phyloP scores from a whole-genome alignment of 2,888 invertebrate species.

The Globia sparganii region DNA sequence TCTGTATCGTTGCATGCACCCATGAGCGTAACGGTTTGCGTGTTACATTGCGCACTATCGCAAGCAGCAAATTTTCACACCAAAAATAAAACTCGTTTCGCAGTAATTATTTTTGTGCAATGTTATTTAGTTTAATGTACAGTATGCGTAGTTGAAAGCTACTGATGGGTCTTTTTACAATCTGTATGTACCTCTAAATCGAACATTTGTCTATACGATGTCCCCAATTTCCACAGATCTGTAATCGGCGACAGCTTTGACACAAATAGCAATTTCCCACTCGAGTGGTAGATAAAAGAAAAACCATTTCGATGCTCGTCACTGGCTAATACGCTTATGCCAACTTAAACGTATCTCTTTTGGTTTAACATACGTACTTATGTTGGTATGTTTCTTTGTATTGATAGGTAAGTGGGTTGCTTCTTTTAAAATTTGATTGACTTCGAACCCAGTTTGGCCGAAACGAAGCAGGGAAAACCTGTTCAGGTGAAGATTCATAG shows the following conservation, averaged over 20 bases:
- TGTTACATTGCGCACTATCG: too few species aligned
- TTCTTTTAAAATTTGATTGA: not conserved
- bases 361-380: slow-evolving; percentile 30
- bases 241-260: slow-evolving; percentile 54
- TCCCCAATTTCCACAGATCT: slow-evolving; percentile 51
- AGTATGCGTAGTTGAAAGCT: not conserved
- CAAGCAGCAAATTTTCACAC: too few species aligned
- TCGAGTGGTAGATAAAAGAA: slow-evolving; percentile 59
- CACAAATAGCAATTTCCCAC: slow-evolving; percentile 63
- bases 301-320: slow-evolving; percentile 41
- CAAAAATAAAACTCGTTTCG: too few species aligned
- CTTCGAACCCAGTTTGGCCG: too few species aligned
- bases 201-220: slow-evolving; percentile 23
- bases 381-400: not conserved
- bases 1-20: too few species aligned
- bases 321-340: slow-evolving; percentile 31
- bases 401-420: not conserved
- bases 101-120: not conserved
- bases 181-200: not conserved
- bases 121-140: not conserved
- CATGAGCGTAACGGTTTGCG: too few species aligned
- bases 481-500: not conserved
- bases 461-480: not conserved
- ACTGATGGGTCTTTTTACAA: not conserved
- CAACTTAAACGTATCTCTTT: slow-evolving; percentile 24